Evolutionary conservation across 2,888 invertebrate genomes (phyloP), one percentile per base, ranked within the genome.

Genomic region (Zaprionus bogoriensis): DNA sequence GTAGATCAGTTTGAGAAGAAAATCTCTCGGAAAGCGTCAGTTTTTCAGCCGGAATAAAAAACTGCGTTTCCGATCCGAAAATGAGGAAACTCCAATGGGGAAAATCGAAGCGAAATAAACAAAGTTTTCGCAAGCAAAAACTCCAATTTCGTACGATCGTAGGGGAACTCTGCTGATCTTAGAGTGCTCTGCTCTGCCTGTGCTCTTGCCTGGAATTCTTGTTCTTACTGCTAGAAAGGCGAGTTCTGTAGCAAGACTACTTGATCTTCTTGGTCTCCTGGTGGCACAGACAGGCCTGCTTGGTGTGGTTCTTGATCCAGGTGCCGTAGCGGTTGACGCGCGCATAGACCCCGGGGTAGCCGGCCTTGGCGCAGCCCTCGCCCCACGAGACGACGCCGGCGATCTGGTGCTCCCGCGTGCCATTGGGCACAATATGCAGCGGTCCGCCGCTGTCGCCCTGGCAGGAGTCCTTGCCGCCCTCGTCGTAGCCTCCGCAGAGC

Each of bases 241-340:
- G 36, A 23, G 20, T 32, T 17, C 19, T 4, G 38, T 20, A 10
- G 20, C 19, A 19, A 32, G 42, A 46, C 60, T 87, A 88, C 60
- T 89, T 89, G 67, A 89, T 89, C 72, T 89, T 90, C 74, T 90
- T 90, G 36, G 88, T 86, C 67, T 89, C 90, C 36, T 88, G 85
- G 47, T 84, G 91, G 90, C 95, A 95, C 81, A 93, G 93, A 88
- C 95, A 95, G 7, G 94, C 94, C 74, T 95, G 94, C 57, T 90
- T 90, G 9, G 95, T 95, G 87, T 94, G 94, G 50, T 92, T 92
- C 77, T 92, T 92, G 46, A 95, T 93, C 95, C 95, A 95, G 6
- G 93, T 90, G 63, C 89, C 89, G 63, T 94, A 97, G 67, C 96
- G 93, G 90, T 96, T 96, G 22, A 96, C 96, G 50, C 96, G 92